Evolutionary conservation across 2,888 invertebrate species (phyloP).

Genomic region (Chouioia cunea): DNA sequence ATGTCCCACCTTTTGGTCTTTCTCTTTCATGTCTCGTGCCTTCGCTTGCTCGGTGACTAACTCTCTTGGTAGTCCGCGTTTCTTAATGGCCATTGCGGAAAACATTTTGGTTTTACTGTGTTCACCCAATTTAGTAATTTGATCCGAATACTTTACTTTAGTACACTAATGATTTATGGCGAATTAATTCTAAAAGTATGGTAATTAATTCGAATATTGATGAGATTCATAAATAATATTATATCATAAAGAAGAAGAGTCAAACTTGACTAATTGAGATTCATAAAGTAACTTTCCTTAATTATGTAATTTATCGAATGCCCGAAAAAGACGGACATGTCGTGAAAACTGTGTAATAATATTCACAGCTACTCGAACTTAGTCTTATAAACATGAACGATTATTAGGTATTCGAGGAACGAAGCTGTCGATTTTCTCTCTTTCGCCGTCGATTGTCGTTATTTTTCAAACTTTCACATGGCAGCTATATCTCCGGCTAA

Average conservation of each 20-base stretch:
- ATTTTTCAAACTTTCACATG: slow-evolving; percentile 7
- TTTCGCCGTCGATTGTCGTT: slow-evolving; percentile 3
- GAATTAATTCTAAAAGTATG: too few relatives aligned
- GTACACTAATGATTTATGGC: too few relatives aligned
- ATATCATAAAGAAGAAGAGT: too few relatives aligned
- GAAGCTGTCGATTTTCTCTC: slow-evolving; percentile 13
- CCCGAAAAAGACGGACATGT: slow-evolving; percentile 5
- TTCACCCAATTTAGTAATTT: too few relatives aligned
- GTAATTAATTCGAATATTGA: too few relatives aligned
- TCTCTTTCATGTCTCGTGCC: slow-evolving; percentile 2
- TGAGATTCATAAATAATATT: too few relatives aligned
- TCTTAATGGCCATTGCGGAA: too few relatives aligned
- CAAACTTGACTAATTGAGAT: too few relatives aligned
- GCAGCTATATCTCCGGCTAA: slow-evolving; percentile 32
- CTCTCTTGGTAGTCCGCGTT: too few relatives aligned
- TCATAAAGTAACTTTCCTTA: not conserved
- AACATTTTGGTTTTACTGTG: too few relatives aligned
- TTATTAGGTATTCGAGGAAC: slow-evolving; percentile 20
- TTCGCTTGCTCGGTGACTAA: not conserved
- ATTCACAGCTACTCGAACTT: not conserved
- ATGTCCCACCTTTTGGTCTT: slow-evolving; percentile 32
- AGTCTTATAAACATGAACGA: slow-evolving; percentile 34
- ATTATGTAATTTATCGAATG: slow-evolving; percentile 24
- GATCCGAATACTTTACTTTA: too few relatives aligned
- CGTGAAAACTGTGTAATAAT: slow-evolving; percentile 2